Conservation (phyloP, 1,140 invertebrate species). For the Drosophila guanche region DNA sequence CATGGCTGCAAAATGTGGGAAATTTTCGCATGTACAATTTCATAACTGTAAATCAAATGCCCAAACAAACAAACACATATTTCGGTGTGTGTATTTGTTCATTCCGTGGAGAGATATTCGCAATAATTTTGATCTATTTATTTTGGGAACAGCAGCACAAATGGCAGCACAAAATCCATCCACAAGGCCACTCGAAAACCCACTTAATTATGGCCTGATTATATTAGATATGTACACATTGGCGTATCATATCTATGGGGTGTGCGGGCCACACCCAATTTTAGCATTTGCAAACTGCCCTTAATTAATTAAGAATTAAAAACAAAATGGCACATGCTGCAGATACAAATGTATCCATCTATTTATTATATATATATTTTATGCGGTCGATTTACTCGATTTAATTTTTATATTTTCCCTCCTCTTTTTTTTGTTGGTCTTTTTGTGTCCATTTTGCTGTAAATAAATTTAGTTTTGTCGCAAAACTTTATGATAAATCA, state of each 20-base stretch:
- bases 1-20: slow-evolving; percentile 7
- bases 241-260: neutral
- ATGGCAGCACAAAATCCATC: slow-evolving; percentile 10
- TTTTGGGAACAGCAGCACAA: slow-evolving; percentile 16
- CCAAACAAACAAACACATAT: neutral
- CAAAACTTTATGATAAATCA: slow-evolving; percentile 61
- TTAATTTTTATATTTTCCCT: slow-evolving; percentile 30
- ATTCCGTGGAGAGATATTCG: slow-evolving; percentile 20
- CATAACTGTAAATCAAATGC: neutral
- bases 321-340: slow-evolving; percentile 20
- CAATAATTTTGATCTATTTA: slow-evolving; percentile 10
- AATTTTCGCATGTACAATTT: slow-evolving; percentile 27
- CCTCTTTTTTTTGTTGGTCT: neutral
- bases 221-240: slow-evolving; percentile 27
- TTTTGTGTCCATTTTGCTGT: slow-evolving; percentile 3
- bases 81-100: slow-evolving; percentile 10
- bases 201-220: slow-evolving; percentile 45
- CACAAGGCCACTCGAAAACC: slow-evolving; percentile 24
- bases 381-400: slow-evolving; percentile 12
- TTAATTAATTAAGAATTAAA: slow-evolving; percentile 42
- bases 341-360: slow-evolving; percentile 6
- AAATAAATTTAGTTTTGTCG: slow-evolving; percentile 49
- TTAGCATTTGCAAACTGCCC: slow-evolving; percentile 9
- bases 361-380: slow-evolving; percentile 3
- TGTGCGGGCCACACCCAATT: slow-evolving; percentile 7